These are phyloP conservation scores for Tetranychus cinnabarinus DNA, from an alignment of 1,140 invertebrate species.

Conservation along the genomic window DNA sequence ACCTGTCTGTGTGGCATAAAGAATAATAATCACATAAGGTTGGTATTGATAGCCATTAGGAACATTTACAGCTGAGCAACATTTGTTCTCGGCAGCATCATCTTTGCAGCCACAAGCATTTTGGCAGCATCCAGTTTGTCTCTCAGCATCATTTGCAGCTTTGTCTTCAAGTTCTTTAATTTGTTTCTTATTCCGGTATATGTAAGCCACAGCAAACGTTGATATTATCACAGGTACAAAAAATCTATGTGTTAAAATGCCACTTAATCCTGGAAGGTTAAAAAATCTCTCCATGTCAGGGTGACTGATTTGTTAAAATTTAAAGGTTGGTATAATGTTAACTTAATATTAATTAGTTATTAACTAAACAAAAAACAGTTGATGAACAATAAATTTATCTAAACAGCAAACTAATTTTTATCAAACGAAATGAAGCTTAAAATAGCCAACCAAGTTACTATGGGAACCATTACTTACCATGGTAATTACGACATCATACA, in stretches of 20 bases:
- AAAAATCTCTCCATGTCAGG: too few species aligned
- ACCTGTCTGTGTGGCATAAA: constrained; percentile 5
- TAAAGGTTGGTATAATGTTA: too few species aligned
- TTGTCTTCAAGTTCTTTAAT: not conserved
- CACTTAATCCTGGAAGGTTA: not conserved
- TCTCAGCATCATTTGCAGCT: not conserved
- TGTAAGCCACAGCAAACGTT: not conserved
- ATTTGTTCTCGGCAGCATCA: too few species aligned
- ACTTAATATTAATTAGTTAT: too few species aligned
- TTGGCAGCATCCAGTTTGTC: not conserved
- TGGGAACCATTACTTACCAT: too few species aligned
- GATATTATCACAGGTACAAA: not conserved
- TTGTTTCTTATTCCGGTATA: not conserved
- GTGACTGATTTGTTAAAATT: too few species aligned
- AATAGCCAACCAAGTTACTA: too few species aligned
- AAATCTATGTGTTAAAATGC: not conserved
- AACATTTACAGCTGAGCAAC: not conserved
- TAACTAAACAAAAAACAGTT: too few species aligned
- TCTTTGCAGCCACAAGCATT: not conserved
- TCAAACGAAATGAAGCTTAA: too few species aligned
- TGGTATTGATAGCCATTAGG: not conserved
- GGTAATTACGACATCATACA: too few species aligned
- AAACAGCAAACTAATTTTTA: too few species aligned
- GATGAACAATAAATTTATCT: too few species aligned
- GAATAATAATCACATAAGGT: not conserved